These are phyloP conservation scores for Acromyrmex echinatior DNA, from an alignment of 1,140 invertebrate genomes.

Conservation along the genomic window DNA sequence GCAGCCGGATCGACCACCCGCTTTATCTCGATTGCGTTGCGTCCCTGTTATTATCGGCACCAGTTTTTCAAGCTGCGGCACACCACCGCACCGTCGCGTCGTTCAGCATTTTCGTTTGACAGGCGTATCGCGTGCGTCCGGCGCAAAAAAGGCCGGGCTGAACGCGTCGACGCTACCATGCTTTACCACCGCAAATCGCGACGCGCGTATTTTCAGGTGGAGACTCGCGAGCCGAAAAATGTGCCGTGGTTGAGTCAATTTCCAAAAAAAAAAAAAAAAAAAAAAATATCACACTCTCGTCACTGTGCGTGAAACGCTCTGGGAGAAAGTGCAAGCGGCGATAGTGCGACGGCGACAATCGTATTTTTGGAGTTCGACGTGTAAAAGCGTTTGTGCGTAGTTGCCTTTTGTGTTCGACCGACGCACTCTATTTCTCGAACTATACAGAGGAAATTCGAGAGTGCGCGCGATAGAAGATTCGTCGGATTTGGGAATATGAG, in stretches of 20 bases:
- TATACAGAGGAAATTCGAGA: constrained; percentile 26
- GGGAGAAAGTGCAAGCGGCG: constrained; percentile 18
- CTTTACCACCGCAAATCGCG: constrained; percentile 55
- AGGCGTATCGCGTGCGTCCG: constrained; percentile 54
- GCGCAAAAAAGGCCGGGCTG: constrained; percentile 48
- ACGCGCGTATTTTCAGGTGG: constrained; percentile 34
- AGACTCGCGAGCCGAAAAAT: constrained; percentile 26
- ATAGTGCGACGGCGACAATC: not conserved
- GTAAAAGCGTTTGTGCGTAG: constrained; percentile 45
- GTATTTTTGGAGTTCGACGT: constrained; percentile 16
- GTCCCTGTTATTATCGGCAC: constrained; percentile 71
- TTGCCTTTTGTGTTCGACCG: constrained; percentile 33
- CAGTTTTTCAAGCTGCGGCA: constrained; percentile 71
- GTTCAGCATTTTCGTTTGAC: constrained; percentile 65
- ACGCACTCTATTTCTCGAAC: constrained; percentile 27
- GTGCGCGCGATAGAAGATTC: constrained; percentile 38
- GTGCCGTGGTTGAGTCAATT: constrained; percentile 36
- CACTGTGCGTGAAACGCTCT: not conserved
- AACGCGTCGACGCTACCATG: constrained; percentile 47
- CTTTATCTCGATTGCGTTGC: constrained; percentile 68
- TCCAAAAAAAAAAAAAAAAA: constrained; percentile 33
- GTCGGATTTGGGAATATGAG: constrained; percentile 31
- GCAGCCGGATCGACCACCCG: constrained; percentile 45
- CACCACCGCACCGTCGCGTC: constrained; percentile 40
- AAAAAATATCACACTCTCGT: constrained; percentile 16